Base-by-base conservation (phyloP, 2,113 vertebrate species). In the Engystomops pustulosus region DNA sequence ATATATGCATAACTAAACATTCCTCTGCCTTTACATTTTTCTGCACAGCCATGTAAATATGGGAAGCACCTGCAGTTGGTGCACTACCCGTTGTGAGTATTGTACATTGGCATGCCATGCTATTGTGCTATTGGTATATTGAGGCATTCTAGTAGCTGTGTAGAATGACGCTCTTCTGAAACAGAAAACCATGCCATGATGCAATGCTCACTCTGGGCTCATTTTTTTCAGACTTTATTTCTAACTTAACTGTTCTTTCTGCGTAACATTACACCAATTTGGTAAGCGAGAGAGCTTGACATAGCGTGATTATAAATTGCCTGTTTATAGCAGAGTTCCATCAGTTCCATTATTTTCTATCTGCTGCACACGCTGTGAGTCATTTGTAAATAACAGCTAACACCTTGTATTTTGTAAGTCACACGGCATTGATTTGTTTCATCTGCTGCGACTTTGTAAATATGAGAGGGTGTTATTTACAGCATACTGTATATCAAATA, bases 201-300 rank as follows among this genome's bases (percentile, higher is more conserved):
- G n/a, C n/a, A n/a, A n/a, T n/a, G n/a, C n/a, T n/a, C n/a, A n/a
- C n/a, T n/a, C n/a, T 41, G 4, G 38, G 4, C 38, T 41, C 38
- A 41, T n/a, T 55, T 41, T 76, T 34, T 17, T 41, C 3, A 55
- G 44, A 32, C 25, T 49, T 72, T 27, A 44, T 45, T 49, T 49
- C 14, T 20, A 41, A 60, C 34, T 41, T 38, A 58, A 10, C 51
- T 58, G 47, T 30, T 81, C 55, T 53, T 81, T 34, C 41, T 30
- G 27, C 17, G 45, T n/a, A 70, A 81, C 47, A 81, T 36, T 69
- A n/a, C 47, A 70, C 45, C n/a, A 25, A 38, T 70, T 70, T 81
- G 47, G 30, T 53, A 92, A 89, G 86, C 82, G 84, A 80, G 83
- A 81, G 75, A 85, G 87, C 76, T 70, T 87, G 87, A 88, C 92